Base-by-base conservation (phyloP, 2,113 vertebrate species). In the Psittacula cyanocephala region DNA sequence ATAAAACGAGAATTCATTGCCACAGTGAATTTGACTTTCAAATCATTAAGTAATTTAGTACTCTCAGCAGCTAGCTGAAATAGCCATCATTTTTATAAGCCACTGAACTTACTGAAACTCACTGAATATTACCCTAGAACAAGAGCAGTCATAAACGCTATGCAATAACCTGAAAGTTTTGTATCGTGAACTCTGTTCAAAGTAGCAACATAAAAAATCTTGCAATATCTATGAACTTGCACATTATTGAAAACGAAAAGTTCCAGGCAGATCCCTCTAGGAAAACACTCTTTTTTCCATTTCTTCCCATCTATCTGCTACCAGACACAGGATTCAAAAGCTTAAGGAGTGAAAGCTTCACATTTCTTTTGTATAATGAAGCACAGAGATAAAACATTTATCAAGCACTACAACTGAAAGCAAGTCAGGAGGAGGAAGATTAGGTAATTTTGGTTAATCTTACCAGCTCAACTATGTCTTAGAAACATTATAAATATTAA, bases 401-500 rank as follows among this genome's bases (percentile, higher is more conserved):
- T 69, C 67, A 85, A 82, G 55, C 31, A 39, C n/a, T 27, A 88
- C 19, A 28, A 72, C 35, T 46, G 33, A 84, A 95, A 89, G 83
- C 28, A 70, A 84, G 69, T 7, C 47, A 92, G 81, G 9, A 91
- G 39, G 60, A 88, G 11, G 79, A 74, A 62, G 29, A 94, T 60
- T 72, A 91, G 76, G 83, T 93, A 84, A 95, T 92, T 93, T 75
- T 8, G 3, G 69, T 79, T 97, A 89, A 95, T 89, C 65, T 89
- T 75, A 89, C 46, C 72, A 47, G 46, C 78, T 89, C 80, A 89
- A 60, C 39, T 75, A 14, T 47, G 69, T 64, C 77, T 91, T 62
- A 75, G 77, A 95, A 94, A 88, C 43, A 64, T 29, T 13, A 77
- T 92, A 91, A 91, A 92, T 94, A 93, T 92, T 92, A 63, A 90